A percentile compares a stretch with the other conserved stretches of the same genome.
phyloP scores from a whole-genome alignment of 1,140 invertebrate species.

The Drosophila truncata region DNA sequence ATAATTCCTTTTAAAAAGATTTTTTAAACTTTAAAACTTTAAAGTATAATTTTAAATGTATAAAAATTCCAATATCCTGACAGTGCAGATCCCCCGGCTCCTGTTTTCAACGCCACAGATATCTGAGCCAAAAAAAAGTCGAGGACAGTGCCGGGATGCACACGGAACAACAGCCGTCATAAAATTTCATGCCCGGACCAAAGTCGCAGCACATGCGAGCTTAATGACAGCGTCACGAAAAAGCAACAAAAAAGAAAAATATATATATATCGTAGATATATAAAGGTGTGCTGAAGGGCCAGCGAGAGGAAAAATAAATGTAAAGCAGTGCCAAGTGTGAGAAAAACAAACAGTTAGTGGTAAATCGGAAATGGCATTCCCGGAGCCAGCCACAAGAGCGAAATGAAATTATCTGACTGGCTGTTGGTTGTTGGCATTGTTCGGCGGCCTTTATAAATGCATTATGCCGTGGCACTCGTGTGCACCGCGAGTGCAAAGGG shows the following conservation, averaged over 20 bases:
- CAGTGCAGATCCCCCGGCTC: conserved; percentile 1
- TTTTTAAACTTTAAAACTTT: too few relatives aligned
- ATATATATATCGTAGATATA: not conserved
- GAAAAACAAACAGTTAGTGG: conserved; percentile 67
- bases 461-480: conserved; percentile 73
- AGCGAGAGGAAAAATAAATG: conserved; percentile 28
- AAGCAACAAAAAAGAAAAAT: not conserved
- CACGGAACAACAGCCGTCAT: conserved; percentile 50
- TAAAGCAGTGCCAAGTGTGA: conserved; percentile 54
- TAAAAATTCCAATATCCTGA: not conserved
- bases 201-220: conserved; percentile 59
- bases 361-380: conserved; percentile 61
- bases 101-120: conserved; percentile 52
- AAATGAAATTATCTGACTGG: conserved; percentile 64
- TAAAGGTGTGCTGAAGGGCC: not conserved
- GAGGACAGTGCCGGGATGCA: conserved; percentile 7
- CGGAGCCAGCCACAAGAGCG: conserved; percentile 37
- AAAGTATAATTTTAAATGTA: not conserved
- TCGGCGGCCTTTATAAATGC: conserved; percentile 72
- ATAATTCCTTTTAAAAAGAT: too few relatives aligned
- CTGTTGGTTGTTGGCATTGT: conserved; percentile 57
- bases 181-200: conserved; percentile 72
- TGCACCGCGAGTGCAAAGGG: conserved; percentile 32
- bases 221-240: conserved; percentile 53
- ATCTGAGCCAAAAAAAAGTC: conserved; percentile 27